Conservation (phyloP, 2,888 invertebrate species). For the Didymodactylos carnosus region DNA sequence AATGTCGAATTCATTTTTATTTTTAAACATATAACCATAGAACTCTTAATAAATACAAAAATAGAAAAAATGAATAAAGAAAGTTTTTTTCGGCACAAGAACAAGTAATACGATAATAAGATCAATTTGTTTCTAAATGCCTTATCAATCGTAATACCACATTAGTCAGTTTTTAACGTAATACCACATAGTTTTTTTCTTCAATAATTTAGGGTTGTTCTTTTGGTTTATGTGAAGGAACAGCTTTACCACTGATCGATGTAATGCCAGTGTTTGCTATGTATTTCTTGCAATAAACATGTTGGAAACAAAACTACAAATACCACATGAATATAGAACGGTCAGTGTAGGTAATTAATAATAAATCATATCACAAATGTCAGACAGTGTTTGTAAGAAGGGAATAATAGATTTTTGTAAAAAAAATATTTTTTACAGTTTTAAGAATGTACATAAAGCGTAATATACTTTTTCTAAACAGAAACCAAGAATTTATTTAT, state of each 20-base stretch:
- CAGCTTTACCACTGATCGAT: slow-evolving; percentile 82
- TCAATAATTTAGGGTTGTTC: slow-evolving; percentile 30
- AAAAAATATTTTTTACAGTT: neutral
- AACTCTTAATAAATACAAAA: neutral
- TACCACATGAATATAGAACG: slow-evolving; percentile 43
- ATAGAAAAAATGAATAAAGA: too few relatives aligned
- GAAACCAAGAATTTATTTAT: too few relatives aligned
- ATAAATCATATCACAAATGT: neutral
- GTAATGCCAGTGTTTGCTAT: slow-evolving; percentile 96
- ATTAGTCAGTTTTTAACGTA: too few relatives aligned
- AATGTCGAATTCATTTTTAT: too few relatives aligned
- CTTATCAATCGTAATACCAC: too few relatives aligned
- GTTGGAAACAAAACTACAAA: slow-evolving; percentile 72
- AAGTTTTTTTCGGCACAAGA: too few relatives aligned
- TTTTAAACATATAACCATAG: too few relatives aligned
- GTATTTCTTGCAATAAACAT: slow-evolving; percentile 84
- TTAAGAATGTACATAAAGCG: too few relatives aligned
- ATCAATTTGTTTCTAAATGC: too few relatives aligned
- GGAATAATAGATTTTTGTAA: slow-evolving; percentile 1
- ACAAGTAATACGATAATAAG: too few relatives aligned
- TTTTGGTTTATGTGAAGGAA: slow-evolving; percentile 45
- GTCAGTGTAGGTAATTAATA: slow-evolving; percentile 40
- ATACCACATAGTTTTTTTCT: too few relatives aligned
- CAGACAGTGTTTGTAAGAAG: slow-evolving; percentile 44
- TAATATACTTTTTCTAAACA: too few relatives aligned